Evolutionary conservation across 2,797 vertebrate species (phyloP).

Genomic region (Melopsittacus undulatus): DNA sequence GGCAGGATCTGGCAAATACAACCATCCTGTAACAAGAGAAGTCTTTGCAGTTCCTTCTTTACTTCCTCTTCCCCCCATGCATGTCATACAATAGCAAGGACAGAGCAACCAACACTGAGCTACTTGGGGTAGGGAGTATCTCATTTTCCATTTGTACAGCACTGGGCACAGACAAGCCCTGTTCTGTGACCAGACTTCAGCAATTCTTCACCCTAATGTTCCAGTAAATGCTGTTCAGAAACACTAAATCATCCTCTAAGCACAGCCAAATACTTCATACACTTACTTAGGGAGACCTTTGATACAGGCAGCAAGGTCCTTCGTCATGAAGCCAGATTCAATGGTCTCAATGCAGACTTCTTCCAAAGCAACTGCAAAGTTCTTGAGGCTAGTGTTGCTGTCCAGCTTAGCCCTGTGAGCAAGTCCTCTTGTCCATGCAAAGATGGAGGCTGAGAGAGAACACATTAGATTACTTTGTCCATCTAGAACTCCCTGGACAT

Average conservation of each 20-base stretch:
- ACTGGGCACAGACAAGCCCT: neutral
- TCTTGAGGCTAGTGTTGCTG: conserved; percentile 83
- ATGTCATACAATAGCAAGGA: neutral
- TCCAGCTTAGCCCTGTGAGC: conserved; percentile 94
- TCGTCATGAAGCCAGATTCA: conserved; percentile 97
- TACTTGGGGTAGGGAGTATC: neutral
- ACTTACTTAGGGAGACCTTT: conserved; percentile 93
- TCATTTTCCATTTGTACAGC: neutral
- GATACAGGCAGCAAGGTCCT: conserved; percentile 96
- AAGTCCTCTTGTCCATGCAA: conserved; percentile 94
- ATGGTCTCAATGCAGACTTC: conserved; percentile 96
- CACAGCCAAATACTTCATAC: neutral
- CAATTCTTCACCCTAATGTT: neutral
- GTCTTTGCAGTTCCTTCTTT: neutral
- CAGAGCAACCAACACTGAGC: neutral
- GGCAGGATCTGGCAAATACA: neutral
- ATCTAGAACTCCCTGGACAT: neutral
- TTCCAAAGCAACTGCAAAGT: conserved; percentile 88
- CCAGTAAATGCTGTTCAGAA: neutral
- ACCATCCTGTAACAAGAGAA: neutral
- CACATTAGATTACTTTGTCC: neutral
- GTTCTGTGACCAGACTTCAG: neutral
- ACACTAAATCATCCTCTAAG: neutral
- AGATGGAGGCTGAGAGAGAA: conserved; percentile 90
- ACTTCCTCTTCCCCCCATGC: neutral